Evolutionary conservation across 2,888 invertebrate species (phyloP).

Genomic region (Ectobius pallidus): DNA sequence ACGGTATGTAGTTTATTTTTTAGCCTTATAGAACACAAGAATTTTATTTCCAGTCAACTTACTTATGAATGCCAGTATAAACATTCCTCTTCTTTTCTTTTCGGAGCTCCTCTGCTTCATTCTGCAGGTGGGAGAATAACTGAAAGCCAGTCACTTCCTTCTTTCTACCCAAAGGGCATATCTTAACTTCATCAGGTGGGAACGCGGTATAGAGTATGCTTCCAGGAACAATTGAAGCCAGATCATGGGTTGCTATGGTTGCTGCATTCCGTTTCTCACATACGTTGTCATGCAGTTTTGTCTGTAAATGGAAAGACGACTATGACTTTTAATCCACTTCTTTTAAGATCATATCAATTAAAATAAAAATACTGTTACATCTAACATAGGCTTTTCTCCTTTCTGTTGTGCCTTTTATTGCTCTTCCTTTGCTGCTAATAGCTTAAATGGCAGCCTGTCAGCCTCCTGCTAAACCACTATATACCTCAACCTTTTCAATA

Average conservation of each 20-base stretch:
- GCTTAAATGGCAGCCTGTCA: no score
- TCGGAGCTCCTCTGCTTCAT: conserved; percentile 78
- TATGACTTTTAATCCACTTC: no score
- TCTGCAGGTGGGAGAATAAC: conserved; percentile 70
- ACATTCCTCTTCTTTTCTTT: conserved; percentile 85
- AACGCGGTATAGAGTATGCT: conserved; percentile 71
- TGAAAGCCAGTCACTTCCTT: conserved; percentile 68
- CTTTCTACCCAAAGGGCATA: conserved; percentile 69
- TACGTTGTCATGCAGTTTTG: conserved; percentile 73
- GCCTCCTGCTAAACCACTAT: no score
- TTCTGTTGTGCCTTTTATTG: no score
- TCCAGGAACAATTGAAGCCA: conserved; percentile 55
- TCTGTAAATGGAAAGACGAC: conserved; percentile 56
- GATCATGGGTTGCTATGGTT: conserved; percentile 85
- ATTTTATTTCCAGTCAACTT: conserved; percentile 27
- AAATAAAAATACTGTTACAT: no score
- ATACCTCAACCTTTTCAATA: no score
- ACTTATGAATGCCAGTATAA: conserved; percentile 82
- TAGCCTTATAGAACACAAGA: no score
- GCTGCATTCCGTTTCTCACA: conserved; percentile 79
- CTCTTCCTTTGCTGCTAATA: no score
- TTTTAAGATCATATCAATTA: no score
- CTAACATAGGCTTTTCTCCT: no score
- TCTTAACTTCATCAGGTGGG: conserved; percentile 65
- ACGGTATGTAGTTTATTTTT: no score